A percentile compares a stretch with the other conserved stretches of the same genome.
Conservation (phyloP, 1,140 invertebrate species). For the Temnothorax curvispinosus region DNA sequence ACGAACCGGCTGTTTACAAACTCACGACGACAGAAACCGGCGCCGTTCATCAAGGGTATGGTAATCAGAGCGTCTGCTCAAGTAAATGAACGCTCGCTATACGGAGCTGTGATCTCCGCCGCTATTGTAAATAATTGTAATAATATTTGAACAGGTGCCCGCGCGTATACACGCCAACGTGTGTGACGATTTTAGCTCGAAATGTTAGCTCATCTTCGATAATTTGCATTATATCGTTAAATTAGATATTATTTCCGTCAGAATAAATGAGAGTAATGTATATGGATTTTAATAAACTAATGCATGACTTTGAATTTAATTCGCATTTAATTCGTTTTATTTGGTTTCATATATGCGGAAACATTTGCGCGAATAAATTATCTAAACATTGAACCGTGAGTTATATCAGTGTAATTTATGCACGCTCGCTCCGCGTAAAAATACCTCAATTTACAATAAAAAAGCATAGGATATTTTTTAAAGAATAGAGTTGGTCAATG, state of each 20-base stretch:
- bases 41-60: slow-evolving; percentile 31
- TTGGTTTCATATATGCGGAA: not conserved
- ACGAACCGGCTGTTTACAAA: slow-evolving; percentile 37
- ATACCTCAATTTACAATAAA: not conserved
- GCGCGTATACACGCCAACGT: not conserved
- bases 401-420: not conserved
- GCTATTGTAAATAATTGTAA: not conserved
- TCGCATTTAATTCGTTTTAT: not conserved
- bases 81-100: slow-evolving; percentile 20
- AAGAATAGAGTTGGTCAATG: not conserved
- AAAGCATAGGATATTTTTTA: not conserved
- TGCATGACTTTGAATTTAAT: not conserved
- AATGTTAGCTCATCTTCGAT: not conserved
- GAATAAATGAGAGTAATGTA: not conserved
- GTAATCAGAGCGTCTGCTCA: slow-evolving; percentile 27
- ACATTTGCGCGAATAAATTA: slow-evolving; percentile 10
- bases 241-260: not conserved
- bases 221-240: not conserved
- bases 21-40: slow-evolving; percentile 18
- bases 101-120: not conserved
- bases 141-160: not conserved
- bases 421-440: not conserved
- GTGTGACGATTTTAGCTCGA: not conserved
- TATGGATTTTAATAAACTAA: not conserved
- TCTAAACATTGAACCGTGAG: not conserved